Evolutionary conservation across 2,888 invertebrate genomes (phyloP).

Genomic region (Cinara cedri): DNA sequence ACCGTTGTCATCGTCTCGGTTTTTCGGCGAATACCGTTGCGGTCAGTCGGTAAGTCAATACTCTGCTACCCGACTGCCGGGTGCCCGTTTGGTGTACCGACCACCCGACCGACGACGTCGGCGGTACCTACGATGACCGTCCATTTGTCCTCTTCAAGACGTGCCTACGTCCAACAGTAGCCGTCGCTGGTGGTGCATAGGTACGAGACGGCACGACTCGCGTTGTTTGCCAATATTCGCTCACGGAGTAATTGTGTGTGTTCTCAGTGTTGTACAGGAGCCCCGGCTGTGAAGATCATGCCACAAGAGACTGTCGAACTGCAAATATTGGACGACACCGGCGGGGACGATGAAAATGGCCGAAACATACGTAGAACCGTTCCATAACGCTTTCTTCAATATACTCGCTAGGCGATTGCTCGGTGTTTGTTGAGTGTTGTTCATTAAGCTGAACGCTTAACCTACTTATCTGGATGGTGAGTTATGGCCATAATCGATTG

Average conservation of each 20-base stretch:
- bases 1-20: neutral
- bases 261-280: neutral
- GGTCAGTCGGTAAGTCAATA: neutral
- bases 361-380: neutral
- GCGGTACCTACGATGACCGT: too few species aligned
- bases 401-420: neutral
- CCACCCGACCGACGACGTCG: neutral
- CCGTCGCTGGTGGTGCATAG: neutral
- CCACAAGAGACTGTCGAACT: neutral
- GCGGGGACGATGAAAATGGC: slow-evolving; percentile 11
- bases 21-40: neutral
- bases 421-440: neutral
- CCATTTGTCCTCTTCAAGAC: neutral
- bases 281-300: neutral
- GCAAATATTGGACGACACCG: slow-evolving; percentile 28
- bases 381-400: slow-evolving; percentile 5
- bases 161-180: neutral
- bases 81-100: too few species aligned
- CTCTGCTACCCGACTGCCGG: too few species aligned
- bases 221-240: neutral
- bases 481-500: neutral
- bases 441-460: neutral
- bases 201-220: neutral
- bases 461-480: too few species aligned
- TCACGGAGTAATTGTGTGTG: neutral